Evolutionary conservation across 2,113 vertebrate genomes (phyloP).

Genomic region (Salvelinus namaycush): DNA sequence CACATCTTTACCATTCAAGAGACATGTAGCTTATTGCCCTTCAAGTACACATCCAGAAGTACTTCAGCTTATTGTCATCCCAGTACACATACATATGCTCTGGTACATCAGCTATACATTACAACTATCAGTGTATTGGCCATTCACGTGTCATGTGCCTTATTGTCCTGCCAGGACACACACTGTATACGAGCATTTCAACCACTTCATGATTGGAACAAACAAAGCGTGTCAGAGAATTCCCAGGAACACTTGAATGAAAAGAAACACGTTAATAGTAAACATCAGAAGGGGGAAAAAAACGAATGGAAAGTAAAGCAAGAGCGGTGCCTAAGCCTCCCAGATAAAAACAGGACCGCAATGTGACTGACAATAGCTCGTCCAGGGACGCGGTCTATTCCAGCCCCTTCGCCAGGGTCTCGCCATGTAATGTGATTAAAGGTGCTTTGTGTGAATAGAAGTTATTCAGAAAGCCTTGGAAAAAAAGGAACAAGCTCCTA

Average conservation of each 20-base stretch:
- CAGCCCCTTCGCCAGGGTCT: slow-evolving; percentile 28
- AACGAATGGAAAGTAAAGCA: not conserved
- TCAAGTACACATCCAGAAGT: too few species aligned
- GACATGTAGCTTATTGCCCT: too few species aligned
- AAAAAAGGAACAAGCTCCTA: slow-evolving; percentile 54
- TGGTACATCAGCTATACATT: too few species aligned
- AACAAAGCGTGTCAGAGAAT: not conserved
- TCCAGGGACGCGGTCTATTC: slow-evolving; percentile 57
- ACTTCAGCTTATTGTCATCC: too few species aligned
- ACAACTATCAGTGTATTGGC: too few species aligned
- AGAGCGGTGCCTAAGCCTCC: slow-evolving; percentile 45
- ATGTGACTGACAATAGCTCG: slow-evolving; percentile 50
- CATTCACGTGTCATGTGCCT: too few species aligned
- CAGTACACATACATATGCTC: too few species aligned
- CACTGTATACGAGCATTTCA: not conserved
- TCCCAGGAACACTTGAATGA: not conserved
- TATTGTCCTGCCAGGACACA: too few species aligned
- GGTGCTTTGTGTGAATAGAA: slow-evolving; percentile 63
- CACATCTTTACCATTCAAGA: too few species aligned
- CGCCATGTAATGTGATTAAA: slow-evolving; percentile 72
- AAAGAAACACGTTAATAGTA: not conserved
- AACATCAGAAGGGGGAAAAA: slow-evolving; percentile 21
- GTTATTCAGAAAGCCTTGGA: slow-evolving; percentile 58
- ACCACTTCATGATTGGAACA: not conserved
- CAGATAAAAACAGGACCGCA: slow-evolving; percentile 63